phyloP scores from a whole-genome alignment of 2,113 vertebrate genomes.

The Origma solitaria region DNA sequence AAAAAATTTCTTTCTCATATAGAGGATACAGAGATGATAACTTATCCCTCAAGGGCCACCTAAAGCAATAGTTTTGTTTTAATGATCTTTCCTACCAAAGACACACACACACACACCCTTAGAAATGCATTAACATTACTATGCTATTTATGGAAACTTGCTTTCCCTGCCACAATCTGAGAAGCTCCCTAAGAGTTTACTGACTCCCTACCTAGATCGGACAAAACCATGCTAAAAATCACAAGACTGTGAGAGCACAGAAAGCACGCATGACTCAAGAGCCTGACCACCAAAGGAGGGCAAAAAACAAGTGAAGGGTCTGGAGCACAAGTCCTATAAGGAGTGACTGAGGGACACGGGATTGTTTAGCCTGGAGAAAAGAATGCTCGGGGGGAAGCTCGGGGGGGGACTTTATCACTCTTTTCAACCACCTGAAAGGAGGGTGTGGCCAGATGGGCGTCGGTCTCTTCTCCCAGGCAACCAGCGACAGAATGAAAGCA shows the following conservation, averaged over 20 bases:
- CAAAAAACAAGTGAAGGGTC: background rate
- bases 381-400: background rate
- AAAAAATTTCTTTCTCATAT: background rate
- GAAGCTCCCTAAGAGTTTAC: fast-evolving
- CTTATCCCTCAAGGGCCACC: background rate
- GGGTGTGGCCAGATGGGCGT: no score
- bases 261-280: fast-evolving
- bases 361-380: background rate
- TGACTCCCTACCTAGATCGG: fast-evolving
- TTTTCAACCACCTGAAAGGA: background rate
- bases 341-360: background rate
- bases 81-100: background rate
- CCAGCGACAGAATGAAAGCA: fast-evolving
- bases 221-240: fast-evolving
- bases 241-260: fast-evolving
- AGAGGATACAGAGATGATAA: background rate
- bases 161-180: background rate
- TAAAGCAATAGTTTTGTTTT: background rate
- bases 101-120: background rate
- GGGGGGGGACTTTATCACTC: no score
- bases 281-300: background rate
- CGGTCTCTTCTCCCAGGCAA: background rate
- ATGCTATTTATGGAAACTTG: fast-evolving
- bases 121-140: fast-evolving
- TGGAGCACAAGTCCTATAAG: background rate